These are phyloP conservation scores for Delia radicum DNA, from an alignment of 1,140 invertebrate species.

Conservation along the genomic window DNA sequence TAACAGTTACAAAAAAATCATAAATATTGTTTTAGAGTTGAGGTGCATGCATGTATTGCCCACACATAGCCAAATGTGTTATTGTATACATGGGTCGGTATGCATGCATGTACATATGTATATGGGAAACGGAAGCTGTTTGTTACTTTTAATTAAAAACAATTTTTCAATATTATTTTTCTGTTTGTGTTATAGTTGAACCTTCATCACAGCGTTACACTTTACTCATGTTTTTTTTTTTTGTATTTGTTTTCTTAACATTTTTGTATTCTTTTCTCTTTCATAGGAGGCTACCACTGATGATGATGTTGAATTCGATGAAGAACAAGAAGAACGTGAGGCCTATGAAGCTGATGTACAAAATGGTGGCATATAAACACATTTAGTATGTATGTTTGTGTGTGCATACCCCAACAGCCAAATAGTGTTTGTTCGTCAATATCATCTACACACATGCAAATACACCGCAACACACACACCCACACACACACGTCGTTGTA, in stretches of 20 bases:
- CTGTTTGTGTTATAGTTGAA: neutral
- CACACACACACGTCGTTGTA: neutral
- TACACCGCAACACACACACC: neutral
- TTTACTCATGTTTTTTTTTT: neutral
- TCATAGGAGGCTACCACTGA: constrained; percentile 71
- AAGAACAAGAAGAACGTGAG: constrained; percentile 61
- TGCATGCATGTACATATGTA: no score
- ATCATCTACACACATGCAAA: neutral
- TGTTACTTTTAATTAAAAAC: constrained; percentile 26
- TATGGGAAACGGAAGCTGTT: constrained; percentile 6
- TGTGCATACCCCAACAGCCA: neutral
- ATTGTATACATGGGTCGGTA: neutral
- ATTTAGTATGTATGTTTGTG: neutral
- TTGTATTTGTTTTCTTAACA: neutral
- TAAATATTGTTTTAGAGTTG: no score
- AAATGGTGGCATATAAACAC: constrained; percentile 40
- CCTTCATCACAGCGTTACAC: no score
- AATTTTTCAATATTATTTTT: constrained; percentile 16
- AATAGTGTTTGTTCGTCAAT: constrained; percentile 4
- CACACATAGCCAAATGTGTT: no score
- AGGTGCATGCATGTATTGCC: no score
- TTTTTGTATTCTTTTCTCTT: constrained; percentile 11
- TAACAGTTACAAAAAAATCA: no score
- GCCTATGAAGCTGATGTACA: constrained; percentile 47
- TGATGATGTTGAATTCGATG: constrained; percentile 68